phyloP scores from a whole-genome alignment of 2,113 vertebrate genomes.

The Mesocricetus auratus region DNA sequence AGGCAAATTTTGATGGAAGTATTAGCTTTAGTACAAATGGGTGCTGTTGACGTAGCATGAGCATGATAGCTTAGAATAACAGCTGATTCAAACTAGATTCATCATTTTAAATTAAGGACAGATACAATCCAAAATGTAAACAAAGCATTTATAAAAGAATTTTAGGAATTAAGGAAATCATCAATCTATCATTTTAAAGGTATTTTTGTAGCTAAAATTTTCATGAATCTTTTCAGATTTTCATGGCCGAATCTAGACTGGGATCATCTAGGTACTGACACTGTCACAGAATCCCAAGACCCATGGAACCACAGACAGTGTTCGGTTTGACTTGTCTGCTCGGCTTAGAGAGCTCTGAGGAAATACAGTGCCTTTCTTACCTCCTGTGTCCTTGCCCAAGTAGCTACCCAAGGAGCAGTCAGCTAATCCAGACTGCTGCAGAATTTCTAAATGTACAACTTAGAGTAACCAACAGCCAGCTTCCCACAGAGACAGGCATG shows the following conservation, averaged over 20 bases:
- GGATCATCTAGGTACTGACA: slow-evolving; percentile 57
- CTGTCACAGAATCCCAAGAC: slow-evolving; percentile 53
- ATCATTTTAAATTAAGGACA: slow-evolving; percentile 85
- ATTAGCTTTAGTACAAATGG: slow-evolving; percentile 85
- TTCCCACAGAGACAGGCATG: slow-evolving; percentile 74
- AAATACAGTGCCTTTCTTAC: slow-evolving; percentile 34
- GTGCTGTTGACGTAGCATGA: slow-evolving; percentile 84
- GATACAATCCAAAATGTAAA: slow-evolving; percentile 87
- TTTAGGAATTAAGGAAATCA: slow-evolving; percentile 82
- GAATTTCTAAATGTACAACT: slow-evolving; percentile 64
- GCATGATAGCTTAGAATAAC: slow-evolving; percentile 85
- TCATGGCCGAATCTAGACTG: slow-evolving; percentile 75
- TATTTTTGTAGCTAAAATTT: slow-evolving; percentile 79
- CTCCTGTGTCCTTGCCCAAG: background rate
- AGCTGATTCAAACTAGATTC: slow-evolving; percentile 86
- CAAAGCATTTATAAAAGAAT: slow-evolving; percentile 86
- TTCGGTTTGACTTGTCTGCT: slow-evolving; percentile 43
- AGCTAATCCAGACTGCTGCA: slow-evolving; percentile 52
- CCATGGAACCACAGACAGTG: background rate
- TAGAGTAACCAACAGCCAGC: slow-evolving; percentile 72
- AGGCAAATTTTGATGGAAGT: slow-evolving; percentile 85
- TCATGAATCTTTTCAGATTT: slow-evolving; percentile 76
- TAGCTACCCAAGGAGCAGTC: slow-evolving; percentile 40
- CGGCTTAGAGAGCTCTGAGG: slow-evolving; percentile 66
- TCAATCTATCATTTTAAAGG: slow-evolving; percentile 81